Evolutionary conservation across 2,888 invertebrate genomes (phyloP).

Genomic region (Latrodectus elegans): DNA sequence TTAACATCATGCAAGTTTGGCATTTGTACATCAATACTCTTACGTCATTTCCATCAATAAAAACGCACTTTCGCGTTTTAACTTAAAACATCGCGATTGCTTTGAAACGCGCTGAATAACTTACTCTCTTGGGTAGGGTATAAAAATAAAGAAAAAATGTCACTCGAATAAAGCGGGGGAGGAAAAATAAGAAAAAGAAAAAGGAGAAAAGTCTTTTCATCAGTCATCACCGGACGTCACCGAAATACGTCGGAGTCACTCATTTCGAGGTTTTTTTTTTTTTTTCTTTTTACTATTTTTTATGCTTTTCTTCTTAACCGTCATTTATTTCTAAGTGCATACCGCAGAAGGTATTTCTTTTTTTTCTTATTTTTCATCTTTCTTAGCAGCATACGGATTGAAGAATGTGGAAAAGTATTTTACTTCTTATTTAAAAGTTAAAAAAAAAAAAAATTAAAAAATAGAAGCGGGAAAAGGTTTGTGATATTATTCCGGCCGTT

Average conservation of each 20-base stretch:
- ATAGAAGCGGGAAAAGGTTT: neutral
- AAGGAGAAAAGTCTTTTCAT: conserved; percentile 50
- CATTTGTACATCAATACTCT: conserved; percentile 26
- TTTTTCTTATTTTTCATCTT: conserved; percentile 10
- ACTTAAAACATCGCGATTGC: conserved; percentile 3
- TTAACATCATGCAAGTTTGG: conserved; percentile 26
- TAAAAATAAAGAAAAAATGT: conserved; percentile 36
- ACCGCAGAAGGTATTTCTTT: conserved; percentile 15
- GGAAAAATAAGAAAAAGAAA: conserved; percentile 31
- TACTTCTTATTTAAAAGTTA: conserved; percentile 6
- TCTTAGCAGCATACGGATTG: conserved; percentile 12
- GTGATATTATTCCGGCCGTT: neutral
- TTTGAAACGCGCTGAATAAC: conserved; percentile 22
- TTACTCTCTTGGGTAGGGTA: conserved; percentile 8
- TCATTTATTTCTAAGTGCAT: conserved; percentile 50
- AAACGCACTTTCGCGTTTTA: conserved; percentile 5
- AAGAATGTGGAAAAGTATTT: conserved; percentile 36
- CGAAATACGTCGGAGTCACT: conserved; percentile 57
- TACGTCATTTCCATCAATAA: conserved; percentile 34
- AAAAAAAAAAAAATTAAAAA: neutral
- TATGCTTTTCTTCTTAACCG: conserved; percentile 25
- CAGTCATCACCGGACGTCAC: conserved; percentile 57
- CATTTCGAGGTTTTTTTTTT: conserved; percentile 33
- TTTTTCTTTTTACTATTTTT: conserved; percentile 19
- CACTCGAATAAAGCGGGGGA: conserved; percentile 12